A percentile compares a stretch with the other conserved stretches of the same genome.
Evolutionary conservation across 2,888 invertebrate species (phyloP).

Genomic region (Leptinotarsa haldemani): DNA sequence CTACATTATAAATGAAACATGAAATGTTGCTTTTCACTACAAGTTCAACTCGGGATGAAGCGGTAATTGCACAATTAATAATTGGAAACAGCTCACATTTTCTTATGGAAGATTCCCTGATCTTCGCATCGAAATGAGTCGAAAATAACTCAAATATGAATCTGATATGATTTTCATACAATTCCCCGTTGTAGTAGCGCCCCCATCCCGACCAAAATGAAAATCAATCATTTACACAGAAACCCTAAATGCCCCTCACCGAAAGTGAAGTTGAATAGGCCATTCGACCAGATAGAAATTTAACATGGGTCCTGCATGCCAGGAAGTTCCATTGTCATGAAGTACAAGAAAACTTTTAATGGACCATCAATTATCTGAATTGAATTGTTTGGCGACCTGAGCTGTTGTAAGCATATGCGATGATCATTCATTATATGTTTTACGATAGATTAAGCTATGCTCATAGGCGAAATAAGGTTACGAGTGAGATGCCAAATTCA

Average conservation of each 20-base stretch:
- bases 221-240: not conserved
- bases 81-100: too few relatives aligned
- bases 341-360: conserved; percentile 9
- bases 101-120: too few relatives aligned
- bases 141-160: too few relatives aligned
- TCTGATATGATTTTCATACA: too few relatives aligned
- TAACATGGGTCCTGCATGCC: not conserved
- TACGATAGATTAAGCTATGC: not conserved
- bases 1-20: too few relatives aligned
- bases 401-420: conserved; percentile 4
- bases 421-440: not conserved
- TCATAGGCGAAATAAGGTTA: not conserved
- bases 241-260: not conserved
- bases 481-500: too few relatives aligned
- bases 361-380: conserved; percentile 2
- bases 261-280: not conserved
- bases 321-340: conserved; percentile 1
- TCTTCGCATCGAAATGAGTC: too few relatives aligned
- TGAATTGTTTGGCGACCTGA: not conserved
- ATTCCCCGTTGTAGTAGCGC: too few relatives aligned
- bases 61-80: too few relatives aligned
- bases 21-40: too few relatives aligned
- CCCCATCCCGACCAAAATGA: too few relatives aligned
- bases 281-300: not conserved
- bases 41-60: too few relatives aligned